Evolutionary conservation across 2,797 vertebrate species (phyloP), one percentile per base, ranked within the genome.

Genomic region (Lycodopsis pacificus): DNA sequence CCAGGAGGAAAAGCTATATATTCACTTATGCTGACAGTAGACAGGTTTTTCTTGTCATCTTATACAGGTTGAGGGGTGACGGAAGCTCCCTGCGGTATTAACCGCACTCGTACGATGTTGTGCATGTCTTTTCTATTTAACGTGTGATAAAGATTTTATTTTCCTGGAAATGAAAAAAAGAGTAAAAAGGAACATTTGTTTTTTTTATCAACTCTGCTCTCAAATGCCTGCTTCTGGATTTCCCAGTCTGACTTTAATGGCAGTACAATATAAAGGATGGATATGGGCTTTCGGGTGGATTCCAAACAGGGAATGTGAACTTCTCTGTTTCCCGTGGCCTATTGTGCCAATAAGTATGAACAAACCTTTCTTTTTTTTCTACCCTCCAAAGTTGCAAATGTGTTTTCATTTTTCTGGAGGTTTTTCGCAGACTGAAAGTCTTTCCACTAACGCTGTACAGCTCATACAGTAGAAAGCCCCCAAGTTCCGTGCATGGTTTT

Each of bases 241-340:
- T 86, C 76, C 64, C 77, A 20, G 67, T 80, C 71, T 79, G 75
- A 81, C 81, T 87, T 89, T 84, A 88, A 85, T 84, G 68, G 77
- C 78, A 80, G 68, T 65, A 71, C 84, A 86, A 74, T 74, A 86
- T 91, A 88, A 92, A 86, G 81, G 72, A 90, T 88, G 80, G 76
- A 84, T 84, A 83, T 42, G 59, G 80, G 76, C 76, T 87, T 84
- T 79, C 66, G 71, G 84, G 76, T 88, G 77, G 80, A 82, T 82
- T 89, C 76, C 83, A 83, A 78, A 81, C 19, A 56, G 63, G 80
- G 89, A 92, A 91, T 88, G 87, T 84, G 74, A 87, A 85, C 76
- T 86, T 83, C 75, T 89, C 79, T 71, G 81, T 91, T 84, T 86
- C 84, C 69, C 85, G 77, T 73, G 64, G 59, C 68, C 65, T 30